These are phyloP conservation scores for Parauchenoglanis ngamensis DNA, from an alignment of 2,797 vertebrate genomes.

Conservation along the genomic window DNA sequence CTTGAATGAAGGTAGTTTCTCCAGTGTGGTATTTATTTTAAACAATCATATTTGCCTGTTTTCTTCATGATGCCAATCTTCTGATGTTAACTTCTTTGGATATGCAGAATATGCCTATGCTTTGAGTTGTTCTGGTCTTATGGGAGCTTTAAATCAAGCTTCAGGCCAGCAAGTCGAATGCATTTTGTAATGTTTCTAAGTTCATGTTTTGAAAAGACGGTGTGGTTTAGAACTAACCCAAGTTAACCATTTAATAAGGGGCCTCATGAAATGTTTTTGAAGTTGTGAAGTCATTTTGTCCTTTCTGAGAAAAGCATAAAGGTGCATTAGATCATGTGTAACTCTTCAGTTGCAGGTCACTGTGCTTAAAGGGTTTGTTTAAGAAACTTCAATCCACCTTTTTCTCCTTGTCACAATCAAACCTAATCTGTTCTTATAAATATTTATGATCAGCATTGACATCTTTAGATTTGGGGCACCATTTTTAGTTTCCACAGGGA, in stretches of 20 bases:
- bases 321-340: neutral
- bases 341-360: neutral
- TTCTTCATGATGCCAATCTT: neutral
- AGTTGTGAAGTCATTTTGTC: neutral
- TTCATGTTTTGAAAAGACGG: slow-evolving; percentile 16
- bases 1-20: neutral
- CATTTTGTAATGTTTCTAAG: neutral
- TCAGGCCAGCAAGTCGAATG: neutral
- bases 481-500: slow-evolving; percentile 43
- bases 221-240: slow-evolving; percentile 16
- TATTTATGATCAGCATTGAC: slow-evolving; percentile 20
- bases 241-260: slow-evolving; percentile 28
- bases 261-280: slow-evolving; percentile 7
- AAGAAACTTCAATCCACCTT: neutral
- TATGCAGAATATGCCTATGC: neutral
- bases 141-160: neutral
- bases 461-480: slow-evolving; percentile 1
- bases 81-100: neutral
- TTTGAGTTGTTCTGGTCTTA: neutral
- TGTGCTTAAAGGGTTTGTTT: neutral
- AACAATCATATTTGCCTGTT: neutral
- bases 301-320: slow-evolving; percentile 23
- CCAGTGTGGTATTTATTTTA: neutral
- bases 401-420: neutral
- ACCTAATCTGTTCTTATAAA: neutral